A percentile compares a stretch with the other conserved stretches of the same genome.
Conservation (phyloP, 1,140 invertebrate genomes). For the Diorhabda carinulata region DNA sequence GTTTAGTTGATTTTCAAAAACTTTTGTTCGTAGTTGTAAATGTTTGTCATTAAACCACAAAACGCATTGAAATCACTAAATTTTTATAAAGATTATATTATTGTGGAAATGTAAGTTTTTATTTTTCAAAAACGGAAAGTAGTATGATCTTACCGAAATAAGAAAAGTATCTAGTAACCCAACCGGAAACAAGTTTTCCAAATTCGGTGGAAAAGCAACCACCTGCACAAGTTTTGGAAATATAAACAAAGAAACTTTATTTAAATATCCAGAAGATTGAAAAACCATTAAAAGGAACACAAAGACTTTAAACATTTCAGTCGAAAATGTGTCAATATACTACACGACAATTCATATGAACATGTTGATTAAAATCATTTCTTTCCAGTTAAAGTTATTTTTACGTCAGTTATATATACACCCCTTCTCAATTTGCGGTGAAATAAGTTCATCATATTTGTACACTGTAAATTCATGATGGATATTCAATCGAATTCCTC, state of each 20-base stretch:
- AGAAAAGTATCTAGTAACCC: background rate
- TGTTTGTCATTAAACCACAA: too few species aligned
- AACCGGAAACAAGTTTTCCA: background rate
- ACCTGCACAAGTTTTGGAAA: background rate
- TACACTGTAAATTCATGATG: background rate
- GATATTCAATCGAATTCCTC: too few species aligned
- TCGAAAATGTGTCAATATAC: background rate
- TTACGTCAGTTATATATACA: background rate
- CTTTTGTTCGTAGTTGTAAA: too few species aligned
- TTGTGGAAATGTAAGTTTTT: too few species aligned
- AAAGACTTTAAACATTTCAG: background rate
- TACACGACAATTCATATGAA: too few species aligned
- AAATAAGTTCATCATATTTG: background rate
- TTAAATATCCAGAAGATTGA: background rate
- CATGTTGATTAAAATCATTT: too few species aligned
- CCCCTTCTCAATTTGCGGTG: background rate
- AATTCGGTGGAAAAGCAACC: background rate
- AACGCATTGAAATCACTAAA: too few species aligned
- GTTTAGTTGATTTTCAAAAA: too few species aligned
- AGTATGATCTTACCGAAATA: background rate
- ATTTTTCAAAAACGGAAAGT: too few species aligned
- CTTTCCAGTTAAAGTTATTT: background rate
- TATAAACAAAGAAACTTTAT: background rate
- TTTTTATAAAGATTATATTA: too few species aligned
- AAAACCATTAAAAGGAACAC: background rate